Percentiles rank a stretch among this genome's conserved stretches.
Conservation (phyloP, 2,113 vertebrate species). For the Anseranas semipalmata region DNA sequence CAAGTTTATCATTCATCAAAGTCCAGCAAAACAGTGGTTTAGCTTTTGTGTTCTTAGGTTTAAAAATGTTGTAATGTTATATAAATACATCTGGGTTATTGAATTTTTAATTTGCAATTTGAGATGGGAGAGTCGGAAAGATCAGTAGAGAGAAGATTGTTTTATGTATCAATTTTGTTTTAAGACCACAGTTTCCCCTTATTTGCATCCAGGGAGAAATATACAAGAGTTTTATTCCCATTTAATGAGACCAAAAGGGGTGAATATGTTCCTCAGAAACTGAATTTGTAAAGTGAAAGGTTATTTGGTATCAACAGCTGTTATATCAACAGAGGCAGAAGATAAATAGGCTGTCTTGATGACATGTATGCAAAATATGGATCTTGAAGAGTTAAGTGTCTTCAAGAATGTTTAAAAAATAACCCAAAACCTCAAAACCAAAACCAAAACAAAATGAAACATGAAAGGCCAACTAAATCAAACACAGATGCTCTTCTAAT, state of each 20-base stretch:
- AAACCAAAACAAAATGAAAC: neutral
- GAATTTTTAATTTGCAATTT: conserved; percentile 52
- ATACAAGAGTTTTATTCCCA: conserved; percentile 14
- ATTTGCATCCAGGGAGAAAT: conserved; percentile 26
- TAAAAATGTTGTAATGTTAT: neutral
- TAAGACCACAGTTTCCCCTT: conserved; percentile 3
- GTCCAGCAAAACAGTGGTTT: conserved; percentile 25
- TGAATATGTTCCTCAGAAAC: neutral
- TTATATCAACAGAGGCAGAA: neutral
- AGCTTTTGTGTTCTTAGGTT: neutral
- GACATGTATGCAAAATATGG: neutral
- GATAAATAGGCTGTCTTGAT: neutral
- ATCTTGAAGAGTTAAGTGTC: neutral
- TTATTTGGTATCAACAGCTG: neutral
- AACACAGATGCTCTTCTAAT: neutral
- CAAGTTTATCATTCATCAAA: conserved; percentile 1
- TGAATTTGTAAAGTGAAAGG: neutral
- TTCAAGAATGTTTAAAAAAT: neutral
- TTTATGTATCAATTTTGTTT: conserved; percentile 54
- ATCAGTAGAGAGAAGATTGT: conserved; percentile 21
- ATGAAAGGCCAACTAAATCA: neutral
- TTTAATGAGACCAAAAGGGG: neutral
- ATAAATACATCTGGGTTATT: neutral
- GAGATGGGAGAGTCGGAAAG: conserved; percentile 14
- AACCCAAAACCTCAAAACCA: neutral